Percentiles rank a stretch among this genome's conserved stretches.
These are phyloP conservation scores for Alcedo quadribrachys DNA, from an alignment of 2,797 vertebrate genomes.

Conservation along the genomic window DNA sequence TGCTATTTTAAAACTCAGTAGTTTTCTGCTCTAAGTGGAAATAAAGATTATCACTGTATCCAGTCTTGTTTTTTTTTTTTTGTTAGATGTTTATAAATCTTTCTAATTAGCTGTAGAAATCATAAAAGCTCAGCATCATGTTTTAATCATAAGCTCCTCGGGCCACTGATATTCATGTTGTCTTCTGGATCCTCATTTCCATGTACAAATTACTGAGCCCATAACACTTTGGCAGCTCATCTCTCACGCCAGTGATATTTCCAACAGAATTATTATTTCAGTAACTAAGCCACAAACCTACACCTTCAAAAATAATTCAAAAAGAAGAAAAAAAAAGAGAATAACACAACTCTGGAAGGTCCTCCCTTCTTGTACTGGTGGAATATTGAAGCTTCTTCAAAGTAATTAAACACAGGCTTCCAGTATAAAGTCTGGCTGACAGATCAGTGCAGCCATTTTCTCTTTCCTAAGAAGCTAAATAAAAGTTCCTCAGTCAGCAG, in stretches of 20 bases:
- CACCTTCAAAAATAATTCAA: conserved; percentile 40
- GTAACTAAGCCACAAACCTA: conserved; percentile 62
- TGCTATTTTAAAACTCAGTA: background rate
- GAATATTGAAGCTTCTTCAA: conserved; percentile 64
- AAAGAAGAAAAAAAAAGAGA: background rate
- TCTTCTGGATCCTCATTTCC: conserved; percentile 68
- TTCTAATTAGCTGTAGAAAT: conserved; percentile 77
- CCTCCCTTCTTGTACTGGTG: background rate
- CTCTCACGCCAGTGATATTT: conserved; percentile 56
- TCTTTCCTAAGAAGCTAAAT: conserved; percentile 25
- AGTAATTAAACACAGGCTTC: conserved; percentile 72
- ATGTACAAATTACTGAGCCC: conserved; percentile 68
- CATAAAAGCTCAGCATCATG: conserved; percentile 66
- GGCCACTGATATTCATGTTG: conserved; percentile 61
- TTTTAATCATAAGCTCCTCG: conserved; percentile 72
- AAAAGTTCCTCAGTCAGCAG: conserved; percentile 24
- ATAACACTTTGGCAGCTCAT: conserved; percentile 59
- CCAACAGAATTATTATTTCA: conserved; percentile 66
- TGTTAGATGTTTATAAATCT: conserved; percentile 69
- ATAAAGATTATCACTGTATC: conserved; percentile 54
- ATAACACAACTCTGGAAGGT: background rate
- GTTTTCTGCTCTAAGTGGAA: conserved; percentile 63
- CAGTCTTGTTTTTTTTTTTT: conserved; percentile 7
- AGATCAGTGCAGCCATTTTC: conserved; percentile 38
- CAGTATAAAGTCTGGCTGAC: conserved; percentile 58